Evolutionary conservation across 2,888 invertebrate genomes (phyloP).

Genomic region (Zaprionus obscuricornis): DNA sequence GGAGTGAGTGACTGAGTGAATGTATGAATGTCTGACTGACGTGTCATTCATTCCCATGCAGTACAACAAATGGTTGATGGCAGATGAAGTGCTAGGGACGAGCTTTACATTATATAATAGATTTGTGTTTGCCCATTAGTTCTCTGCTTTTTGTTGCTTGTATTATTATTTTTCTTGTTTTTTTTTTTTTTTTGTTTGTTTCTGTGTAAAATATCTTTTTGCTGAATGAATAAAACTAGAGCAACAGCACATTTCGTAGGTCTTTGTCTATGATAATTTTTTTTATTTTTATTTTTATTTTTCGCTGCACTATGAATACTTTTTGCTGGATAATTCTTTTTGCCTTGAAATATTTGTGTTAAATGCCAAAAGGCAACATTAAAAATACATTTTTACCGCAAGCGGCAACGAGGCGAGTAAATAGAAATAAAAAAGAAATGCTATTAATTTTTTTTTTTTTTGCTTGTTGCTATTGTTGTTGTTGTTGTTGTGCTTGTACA

Average conservation of each 20-base stretch:
- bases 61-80: conserved; percentile 55
- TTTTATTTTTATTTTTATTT: not conserved
- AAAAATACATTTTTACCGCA: conserved; percentile 23
- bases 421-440: conserved; percentile 41
- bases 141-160: conserved; percentile 41
- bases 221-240: conserved; percentile 43
- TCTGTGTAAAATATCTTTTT: conserved; percentile 50
- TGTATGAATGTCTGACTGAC: conserved; percentile 45
- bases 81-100: conserved; percentile 48
- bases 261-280: conserved; percentile 6
- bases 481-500: too few species aligned
- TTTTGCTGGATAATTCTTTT: conserved; percentile 36
- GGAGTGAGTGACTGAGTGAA: conserved; percentile 3
- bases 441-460: conserved; percentile 63
- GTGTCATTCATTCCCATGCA: conserved; percentile 54
- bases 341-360: conserved; percentile 3
- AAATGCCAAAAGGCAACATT: conserved; percentile 23
- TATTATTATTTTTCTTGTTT: conserved; percentile 25
- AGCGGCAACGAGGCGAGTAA: conserved; percentile 20
- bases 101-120: conserved; percentile 8
- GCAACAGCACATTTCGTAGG: conserved; percentile 22
- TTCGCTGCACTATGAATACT: too few species aligned
- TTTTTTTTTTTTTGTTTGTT: conserved; percentile 27
- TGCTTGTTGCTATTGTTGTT: too few species aligned
- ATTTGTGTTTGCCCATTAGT: conserved; percentile 59